Conservation (phyloP, 2,113 vertebrate species). For the Calidris pugnax region DNA sequence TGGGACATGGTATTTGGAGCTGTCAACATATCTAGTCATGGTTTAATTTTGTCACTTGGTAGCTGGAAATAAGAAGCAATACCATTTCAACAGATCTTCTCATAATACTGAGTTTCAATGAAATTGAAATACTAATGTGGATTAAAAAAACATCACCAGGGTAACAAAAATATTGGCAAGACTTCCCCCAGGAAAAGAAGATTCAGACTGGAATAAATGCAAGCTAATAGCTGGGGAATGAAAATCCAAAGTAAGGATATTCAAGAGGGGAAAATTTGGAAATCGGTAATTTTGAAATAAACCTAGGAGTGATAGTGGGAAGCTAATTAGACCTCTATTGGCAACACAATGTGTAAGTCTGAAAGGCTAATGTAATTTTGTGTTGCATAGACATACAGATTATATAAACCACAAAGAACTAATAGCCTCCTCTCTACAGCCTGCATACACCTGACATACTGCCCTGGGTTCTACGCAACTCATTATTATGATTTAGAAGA, state of each 20-base stretch:
- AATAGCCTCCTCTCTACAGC: neutral
- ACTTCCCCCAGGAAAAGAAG: neutral
- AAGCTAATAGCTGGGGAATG: neutral
- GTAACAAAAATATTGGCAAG: neutral
- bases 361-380: slow-evolving; percentile 19
- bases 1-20: fast-evolving
- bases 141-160: neutral
- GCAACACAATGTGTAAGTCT: fast-evolving
- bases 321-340: neutral
- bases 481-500: slow-evolving; percentile 20
- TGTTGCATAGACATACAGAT: neutral
- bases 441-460: neutral
- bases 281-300: neutral
- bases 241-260: neutral
- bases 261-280: neutral
- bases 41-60: neutral
- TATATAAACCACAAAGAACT: neutral
- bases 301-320: neutral
- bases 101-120: neutral
- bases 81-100: neutral
- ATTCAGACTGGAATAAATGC: neutral
- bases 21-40: neutral
- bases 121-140: neutral
- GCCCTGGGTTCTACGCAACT: neutral
- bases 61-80: neutral